phyloP scores from a whole-genome alignment of 1,140 invertebrate species.

The Thaumatotibia leucotreta region DNA sequence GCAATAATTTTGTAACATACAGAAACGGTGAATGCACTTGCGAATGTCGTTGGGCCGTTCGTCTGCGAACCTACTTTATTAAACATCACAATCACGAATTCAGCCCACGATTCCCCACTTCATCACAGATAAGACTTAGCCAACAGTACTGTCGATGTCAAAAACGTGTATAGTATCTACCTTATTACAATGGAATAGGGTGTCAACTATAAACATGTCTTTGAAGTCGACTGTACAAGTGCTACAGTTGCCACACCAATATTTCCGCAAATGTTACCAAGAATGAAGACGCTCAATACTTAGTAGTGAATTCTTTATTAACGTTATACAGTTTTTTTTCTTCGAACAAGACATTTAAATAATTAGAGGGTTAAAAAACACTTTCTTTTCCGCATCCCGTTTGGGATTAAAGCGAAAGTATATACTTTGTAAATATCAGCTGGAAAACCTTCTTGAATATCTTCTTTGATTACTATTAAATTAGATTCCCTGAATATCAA shows the following conservation, averaged over 20 bases:
- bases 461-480: constrained; percentile 83
- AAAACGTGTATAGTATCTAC: background rate
- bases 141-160: background rate
- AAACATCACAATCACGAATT: constrained; percentile 61
- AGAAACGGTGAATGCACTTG: constrained; percentile 52
- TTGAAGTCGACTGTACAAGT: background rate
- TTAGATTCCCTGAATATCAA: constrained; percentile 85
- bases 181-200: background rate
- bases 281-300: background rate
- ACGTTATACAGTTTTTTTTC: background rate
- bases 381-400: background rate
- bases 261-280: background rate
- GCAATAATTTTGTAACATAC: constrained; percentile 49
- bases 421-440: constrained; percentile 92
- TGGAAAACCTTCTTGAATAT: constrained; percentile 92
- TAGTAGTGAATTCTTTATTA: background rate
- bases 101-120: constrained; percentile 52
- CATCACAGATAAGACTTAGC: constrained; percentile 45
- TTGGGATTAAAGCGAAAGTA: constrained; percentile 90
- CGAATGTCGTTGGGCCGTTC: constrained; percentile 40
- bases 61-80: constrained; percentile 52
- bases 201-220: background rate
- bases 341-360: background rate
- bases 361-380: background rate
- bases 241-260: background rate